Base-by-base conservation (phyloP, 2,113 vertebrate genomes). In the Peromyscus polionotus region DNA sequence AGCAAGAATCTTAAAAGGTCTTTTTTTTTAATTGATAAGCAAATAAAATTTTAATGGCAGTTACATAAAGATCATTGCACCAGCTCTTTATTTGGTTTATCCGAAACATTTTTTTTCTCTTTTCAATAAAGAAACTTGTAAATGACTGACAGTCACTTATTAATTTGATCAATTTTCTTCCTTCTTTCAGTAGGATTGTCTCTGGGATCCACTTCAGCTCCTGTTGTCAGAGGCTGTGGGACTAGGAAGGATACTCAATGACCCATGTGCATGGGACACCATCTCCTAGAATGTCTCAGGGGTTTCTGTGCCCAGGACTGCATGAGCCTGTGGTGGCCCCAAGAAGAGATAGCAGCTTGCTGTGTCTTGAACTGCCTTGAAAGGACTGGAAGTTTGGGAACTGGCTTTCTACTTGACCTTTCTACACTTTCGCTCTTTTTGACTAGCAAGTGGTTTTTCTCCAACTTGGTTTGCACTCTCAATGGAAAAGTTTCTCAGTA, bases 141-240 rank as follows among this genome's bases (percentile, higher is more conserved):
- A 97, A 79, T 84, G 57, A 73, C 93, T 42, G 42, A 57, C 1
- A 89, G 61, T 51, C 39, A 54, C 36, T 79, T 83, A 88, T 28
- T 81, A 36, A 83, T 33, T 42, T 51, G 70, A 39, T 91, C 85
- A 8, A 57, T 65, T 95, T 94, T 81, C 85, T 81, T 81, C 92
- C 31, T 7, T 42, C 22, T 33, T 88, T 81, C 45, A 51, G 28
- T n/a, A 70, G 14, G 54, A 16, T 76, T 63, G 83, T 68, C 91
- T 42, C 54, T 48, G 67, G 70, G 7, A 4, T 86, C 22, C 31
- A 91, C 19, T 17, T 93, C 17, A 48, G 28, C 22, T 90, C 51
- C 33, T 83, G 24, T 67, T 57, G 36, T 39, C 57, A 86, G 68
- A 85, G 24, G 26, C n/a, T 70, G 22, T 85, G 42, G 39, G 61